Evolutionary conservation across 1,140 invertebrate genomes (phyloP).

Genomic region (Sycobia sp.): DNA sequence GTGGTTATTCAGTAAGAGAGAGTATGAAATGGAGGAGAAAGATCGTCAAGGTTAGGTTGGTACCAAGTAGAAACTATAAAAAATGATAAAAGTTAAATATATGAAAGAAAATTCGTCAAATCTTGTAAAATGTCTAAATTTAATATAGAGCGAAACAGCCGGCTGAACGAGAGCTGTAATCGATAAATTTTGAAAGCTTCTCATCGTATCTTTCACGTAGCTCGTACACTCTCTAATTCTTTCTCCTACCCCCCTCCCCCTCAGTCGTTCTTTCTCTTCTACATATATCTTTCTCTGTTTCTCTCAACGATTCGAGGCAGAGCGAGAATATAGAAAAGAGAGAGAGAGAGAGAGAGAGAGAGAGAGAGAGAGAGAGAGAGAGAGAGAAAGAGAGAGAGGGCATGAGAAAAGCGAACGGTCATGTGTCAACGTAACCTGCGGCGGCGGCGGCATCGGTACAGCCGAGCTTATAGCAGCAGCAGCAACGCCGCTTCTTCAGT

Average conservation of each 20-base stretch:
- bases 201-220: too few relatives aligned
- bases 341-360: conserved; percentile 35
- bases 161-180: conserved; percentile 13
- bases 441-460: conserved; percentile 36
- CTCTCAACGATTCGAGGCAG: not conserved
- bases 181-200: conserved; percentile 17
- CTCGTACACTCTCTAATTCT: too few relatives aligned
- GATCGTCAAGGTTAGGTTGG: conserved; percentile 25
- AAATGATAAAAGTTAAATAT: not conserved
- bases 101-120: conserved; percentile 15
- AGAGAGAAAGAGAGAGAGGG: not conserved
- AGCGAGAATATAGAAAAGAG: too few relatives aligned
- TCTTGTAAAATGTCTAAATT: too few relatives aligned
- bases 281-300: too few relatives aligned
- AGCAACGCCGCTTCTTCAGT: conserved; percentile 28
- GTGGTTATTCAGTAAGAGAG: not conserved
- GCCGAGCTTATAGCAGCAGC: not conserved
- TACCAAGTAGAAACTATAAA: conserved; percentile 6
- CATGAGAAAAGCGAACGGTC: conserved; percentile 38
- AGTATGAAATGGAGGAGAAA: too few relatives aligned
- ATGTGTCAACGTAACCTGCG: conserved; percentile 60
- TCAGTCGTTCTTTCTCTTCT: too few relatives aligned
- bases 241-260: too few relatives aligned
- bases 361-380: conserved; percentile 29
- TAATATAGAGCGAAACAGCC: too few relatives aligned